Conservation (phyloP, 2,113 vertebrate species). For the Coturnix japonica region DNA sequence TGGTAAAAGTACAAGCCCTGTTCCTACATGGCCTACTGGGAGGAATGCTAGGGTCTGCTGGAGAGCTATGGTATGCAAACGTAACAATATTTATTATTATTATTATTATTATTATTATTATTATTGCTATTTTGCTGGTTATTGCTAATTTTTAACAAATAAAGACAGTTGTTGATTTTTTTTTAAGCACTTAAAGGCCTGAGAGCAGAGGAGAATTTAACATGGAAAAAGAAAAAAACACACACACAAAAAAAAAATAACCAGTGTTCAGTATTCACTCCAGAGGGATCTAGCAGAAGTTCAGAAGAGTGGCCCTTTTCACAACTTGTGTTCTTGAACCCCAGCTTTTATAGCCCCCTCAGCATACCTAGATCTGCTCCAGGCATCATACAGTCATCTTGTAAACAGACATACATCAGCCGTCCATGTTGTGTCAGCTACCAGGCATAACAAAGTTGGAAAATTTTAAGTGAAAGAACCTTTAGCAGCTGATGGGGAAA, state of each 20-base stretch:
- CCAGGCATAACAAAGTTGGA: neutral
- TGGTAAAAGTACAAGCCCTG: neutral
- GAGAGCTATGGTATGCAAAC: neutral
- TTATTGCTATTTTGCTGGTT: neutral
- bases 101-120: neutral
- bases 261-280: neutral
- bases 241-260: too few species aligned
- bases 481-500: neutral
- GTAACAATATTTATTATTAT: neutral
- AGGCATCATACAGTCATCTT: neutral
- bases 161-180: neutral
- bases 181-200: neutral
- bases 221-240: neutral
- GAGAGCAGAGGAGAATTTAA: neutral
- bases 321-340: neutral
- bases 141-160: neutral
- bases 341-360: neutral
- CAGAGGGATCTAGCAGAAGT: neutral
- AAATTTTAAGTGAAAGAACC: neutral
- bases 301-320: neutral
- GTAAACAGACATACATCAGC: neutral
- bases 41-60: neutral
- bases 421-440: neutral
- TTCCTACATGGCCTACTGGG: accelerated
- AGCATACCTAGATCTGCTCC: neutral